Conservation (phyloP, 2,888 invertebrate genomes). For the Nomada flava region DNA sequence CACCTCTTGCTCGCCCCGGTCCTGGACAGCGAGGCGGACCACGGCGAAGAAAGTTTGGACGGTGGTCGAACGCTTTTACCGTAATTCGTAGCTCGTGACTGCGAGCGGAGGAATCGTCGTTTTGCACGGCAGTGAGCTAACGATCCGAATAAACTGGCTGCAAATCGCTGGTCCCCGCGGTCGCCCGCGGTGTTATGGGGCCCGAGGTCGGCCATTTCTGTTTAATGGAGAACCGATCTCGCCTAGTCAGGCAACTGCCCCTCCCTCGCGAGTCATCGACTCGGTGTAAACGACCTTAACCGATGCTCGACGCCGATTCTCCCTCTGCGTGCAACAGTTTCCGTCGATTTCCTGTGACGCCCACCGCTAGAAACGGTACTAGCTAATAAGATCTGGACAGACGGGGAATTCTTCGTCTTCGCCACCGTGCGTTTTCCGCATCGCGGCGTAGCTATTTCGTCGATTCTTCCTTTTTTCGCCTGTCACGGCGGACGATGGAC, state of each 20-base stretch:
- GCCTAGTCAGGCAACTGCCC: constrained; percentile 5
- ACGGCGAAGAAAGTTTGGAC: background rate
- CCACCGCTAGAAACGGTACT: too few species aligned
- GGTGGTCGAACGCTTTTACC: background rate
- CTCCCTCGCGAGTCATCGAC: constrained; percentile 6
- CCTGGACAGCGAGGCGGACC: too few species aligned
- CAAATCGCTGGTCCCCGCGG: background rate
- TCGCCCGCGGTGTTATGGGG: constrained; percentile 1
- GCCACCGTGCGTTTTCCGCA: too few species aligned
- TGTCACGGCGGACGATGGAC: background rate
- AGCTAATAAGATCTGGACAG: too few species aligned
- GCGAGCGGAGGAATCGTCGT: background rate
- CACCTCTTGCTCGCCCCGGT: background rate
- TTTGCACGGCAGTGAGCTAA: background rate
- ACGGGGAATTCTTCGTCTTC: too few species aligned
- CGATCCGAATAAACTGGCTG: constrained; percentile 17
- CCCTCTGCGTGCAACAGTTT: constrained; percentile 12
- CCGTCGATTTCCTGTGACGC: background rate
- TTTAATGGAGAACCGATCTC: constrained; percentile 34
- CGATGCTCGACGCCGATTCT: constrained; percentile 16
- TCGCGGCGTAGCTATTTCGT: background rate
- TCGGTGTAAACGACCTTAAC: constrained; percentile 49
- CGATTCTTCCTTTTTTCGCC: constrained; percentile 8
- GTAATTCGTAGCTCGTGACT: background rate
- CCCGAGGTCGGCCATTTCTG: constrained; percentile 3